Base-by-base conservation (phyloP, 2,888 invertebrate species). In the Drosophila niveifrons region DNA sequence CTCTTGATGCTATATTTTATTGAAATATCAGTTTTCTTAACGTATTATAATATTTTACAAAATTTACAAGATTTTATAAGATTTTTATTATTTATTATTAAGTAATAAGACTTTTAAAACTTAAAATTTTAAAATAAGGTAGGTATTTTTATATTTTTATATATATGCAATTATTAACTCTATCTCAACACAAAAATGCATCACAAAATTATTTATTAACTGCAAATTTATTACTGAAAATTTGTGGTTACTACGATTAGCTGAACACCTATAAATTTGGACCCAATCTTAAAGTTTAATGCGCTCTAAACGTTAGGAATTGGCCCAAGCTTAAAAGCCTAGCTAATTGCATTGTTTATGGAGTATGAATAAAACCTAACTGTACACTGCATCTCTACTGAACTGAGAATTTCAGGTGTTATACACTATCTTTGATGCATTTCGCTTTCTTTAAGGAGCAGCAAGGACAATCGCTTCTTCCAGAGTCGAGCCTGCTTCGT, bases 371-470 rank as follows among this genome's bases (percentile, higher is more conserved):
- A 36, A 13, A n/a, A 13, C 23, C 13, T 23, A 28, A n/a, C 36
- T 34, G 10, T 23, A 28, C 17, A 43, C n/a, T 36, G 3, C 3
- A 0, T 2, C 18, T 34, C 11, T 8, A 18, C 3, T 9, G 18
- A 9, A 11, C n/a, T 3, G n/a, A n/a, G n/a, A n/a, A n/a, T n/a
- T n/a, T n/a, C n/a, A n/a, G n/a, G n/a, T 6, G 17, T 7, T 36
- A 11, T 10, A 8, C 15, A 13, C 39, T 28, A 15, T n/a, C 11
- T 9, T 15, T 28, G n/a, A 13, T 8, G n/a, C 1, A n/a, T n/a
- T 31, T 10, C n/a, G 10, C 9, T 17, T 36, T 72, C 58, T 53
- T 29, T 8, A 3, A 3, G 8, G 1, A 71, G 66, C 3, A 66
- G 39, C 28, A 3, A 29, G 1, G 17, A 17, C 0, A 71, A 6